Evolutionary conservation across 2,888 invertebrate species (phyloP).

Genomic region (Piscicola geometra): DNA sequence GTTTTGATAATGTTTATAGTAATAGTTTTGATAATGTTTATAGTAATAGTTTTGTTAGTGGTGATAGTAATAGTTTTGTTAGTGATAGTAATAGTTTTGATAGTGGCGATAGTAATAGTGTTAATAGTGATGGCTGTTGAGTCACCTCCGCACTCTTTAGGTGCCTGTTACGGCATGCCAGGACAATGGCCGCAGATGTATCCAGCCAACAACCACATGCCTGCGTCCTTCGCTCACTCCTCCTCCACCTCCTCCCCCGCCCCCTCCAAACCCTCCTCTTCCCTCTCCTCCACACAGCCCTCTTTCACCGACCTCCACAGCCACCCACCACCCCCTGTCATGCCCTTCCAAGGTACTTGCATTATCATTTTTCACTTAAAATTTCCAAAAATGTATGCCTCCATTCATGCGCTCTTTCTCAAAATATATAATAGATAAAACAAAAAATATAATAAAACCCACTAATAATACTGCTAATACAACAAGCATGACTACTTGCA

Average conservation of each 20-base stretch:
- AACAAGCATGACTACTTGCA: not conserved
- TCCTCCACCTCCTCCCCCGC: not conserved
- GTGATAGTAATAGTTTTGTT: no score
- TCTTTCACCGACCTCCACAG: not conserved
- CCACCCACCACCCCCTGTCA: not conserved
- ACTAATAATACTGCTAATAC: not conserved
- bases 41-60: no score
- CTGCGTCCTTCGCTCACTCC: not conserved
- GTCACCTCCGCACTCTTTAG: not conserved
- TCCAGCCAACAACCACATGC: constrained; percentile 13
- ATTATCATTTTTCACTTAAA: no score
- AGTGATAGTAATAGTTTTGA: no score
- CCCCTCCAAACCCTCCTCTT: not conserved
- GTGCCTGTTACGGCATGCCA: constrained; percentile 22
- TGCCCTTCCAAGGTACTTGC: constrained; percentile 5
- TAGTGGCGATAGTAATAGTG: no score
- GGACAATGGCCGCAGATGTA: constrained; percentile 31
- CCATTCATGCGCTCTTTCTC: no score
- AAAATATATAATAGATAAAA: no score
- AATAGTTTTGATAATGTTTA: no score
- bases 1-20: no score
- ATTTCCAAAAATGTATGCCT: no score
- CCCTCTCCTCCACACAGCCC: constrained; percentile 2
- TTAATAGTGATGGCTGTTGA: not conserved
- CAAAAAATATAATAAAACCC: no score